Evolutionary conservation across 2,888 invertebrate species (phyloP).

Genomic region (Agrenia bidenticulata): DNA sequence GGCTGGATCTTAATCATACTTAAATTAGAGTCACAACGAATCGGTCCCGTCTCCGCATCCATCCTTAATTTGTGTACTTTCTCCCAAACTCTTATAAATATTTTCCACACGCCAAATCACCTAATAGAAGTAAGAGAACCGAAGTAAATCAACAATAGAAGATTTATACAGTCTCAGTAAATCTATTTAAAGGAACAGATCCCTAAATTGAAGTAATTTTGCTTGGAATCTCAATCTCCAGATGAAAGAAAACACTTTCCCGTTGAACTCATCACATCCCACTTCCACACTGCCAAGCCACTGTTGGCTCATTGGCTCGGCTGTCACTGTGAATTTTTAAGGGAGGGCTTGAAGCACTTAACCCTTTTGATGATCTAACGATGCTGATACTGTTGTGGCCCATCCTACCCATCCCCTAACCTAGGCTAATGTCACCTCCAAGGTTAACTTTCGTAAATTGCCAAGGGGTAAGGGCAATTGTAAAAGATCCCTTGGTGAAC

Average conservation of each 20-base stretch:
- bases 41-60: constrained; percentile 48
- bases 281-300: too few relatives aligned
- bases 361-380: background rate
- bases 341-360: too few relatives aligned
- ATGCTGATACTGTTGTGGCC: background rate
- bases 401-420: background rate
- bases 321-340: too few relatives aligned
- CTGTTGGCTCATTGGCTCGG: too few relatives aligned
- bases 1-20: constrained; percentile 52
- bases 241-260: too few relatives aligned
- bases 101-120: background rate
- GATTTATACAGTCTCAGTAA: too few relatives aligned
- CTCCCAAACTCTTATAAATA: background rate
- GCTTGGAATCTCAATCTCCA: too few relatives aligned
- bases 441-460: background rate
- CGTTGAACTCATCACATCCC: too few relatives aligned
- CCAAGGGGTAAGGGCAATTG: background rate
- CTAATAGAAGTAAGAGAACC: background rate
- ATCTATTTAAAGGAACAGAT: too few relatives aligned
- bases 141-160: too few relatives aligned
- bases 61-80: constrained; percentile 27
- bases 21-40: constrained; percentile 51
- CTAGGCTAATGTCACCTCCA: background rate
- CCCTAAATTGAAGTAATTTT: too few relatives aligned
- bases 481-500: background rate